Conservation (phyloP, 2,113 vertebrate species). For the Malurus melanocephalus region DNA sequence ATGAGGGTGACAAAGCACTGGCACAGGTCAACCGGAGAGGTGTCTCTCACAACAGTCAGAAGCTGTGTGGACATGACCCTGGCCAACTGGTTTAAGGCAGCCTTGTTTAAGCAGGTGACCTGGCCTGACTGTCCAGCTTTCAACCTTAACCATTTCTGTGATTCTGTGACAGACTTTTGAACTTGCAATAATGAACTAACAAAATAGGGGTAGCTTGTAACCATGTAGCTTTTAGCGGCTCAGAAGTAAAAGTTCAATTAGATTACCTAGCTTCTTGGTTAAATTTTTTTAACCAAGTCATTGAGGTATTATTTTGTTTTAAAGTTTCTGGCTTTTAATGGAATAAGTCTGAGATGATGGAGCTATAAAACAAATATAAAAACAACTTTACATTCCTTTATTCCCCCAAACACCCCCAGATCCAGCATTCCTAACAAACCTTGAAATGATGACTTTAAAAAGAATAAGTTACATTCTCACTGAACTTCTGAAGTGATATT, state of each 20-base stretch:
- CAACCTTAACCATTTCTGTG: background rate
- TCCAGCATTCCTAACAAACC: background rate
- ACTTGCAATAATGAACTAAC: background rate
- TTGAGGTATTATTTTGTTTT: background rate
- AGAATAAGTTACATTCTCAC: background rate
- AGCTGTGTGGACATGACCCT: background rate
- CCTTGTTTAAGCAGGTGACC: background rate
- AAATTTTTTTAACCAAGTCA: background rate
- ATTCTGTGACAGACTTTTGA: background rate
- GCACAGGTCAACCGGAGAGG: background rate
- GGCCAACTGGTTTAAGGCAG: background rate
- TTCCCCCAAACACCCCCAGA: background rate
- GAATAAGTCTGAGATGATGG: background rate
- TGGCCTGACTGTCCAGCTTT: background rate
- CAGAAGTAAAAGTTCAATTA: background rate
- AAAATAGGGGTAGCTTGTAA: background rate
- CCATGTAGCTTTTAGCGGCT: background rate
- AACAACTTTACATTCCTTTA: background rate
- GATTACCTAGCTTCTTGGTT: background rate
- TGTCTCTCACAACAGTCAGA: background rate
- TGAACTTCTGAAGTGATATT: background rate
- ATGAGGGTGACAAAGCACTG: background rate
- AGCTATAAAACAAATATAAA: background rate
- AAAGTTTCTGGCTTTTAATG: background rate
- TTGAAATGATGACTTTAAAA: background rate